Conservation (phyloP, 2,797 vertebrate species). For the Tamandua tetradactyla region DNA sequence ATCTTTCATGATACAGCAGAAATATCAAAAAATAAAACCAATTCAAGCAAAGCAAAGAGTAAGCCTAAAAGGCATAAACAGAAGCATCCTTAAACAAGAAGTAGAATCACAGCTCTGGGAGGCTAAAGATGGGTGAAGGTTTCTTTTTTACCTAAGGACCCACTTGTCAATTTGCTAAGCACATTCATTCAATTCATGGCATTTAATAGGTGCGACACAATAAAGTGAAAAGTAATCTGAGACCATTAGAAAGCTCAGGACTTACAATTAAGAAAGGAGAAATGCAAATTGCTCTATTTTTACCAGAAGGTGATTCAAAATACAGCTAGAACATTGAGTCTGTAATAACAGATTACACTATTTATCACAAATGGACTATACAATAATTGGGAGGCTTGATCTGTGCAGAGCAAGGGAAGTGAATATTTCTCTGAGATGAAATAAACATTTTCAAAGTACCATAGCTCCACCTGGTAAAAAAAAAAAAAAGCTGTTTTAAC, state of each 20-base stretch:
- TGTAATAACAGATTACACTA: neutral
- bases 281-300: constrained; percentile 30
- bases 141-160: neutral
- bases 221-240: neutral
- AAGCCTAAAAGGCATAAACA: neutral
- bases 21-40: neutral
- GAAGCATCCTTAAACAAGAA: neutral
- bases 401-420: neutral
- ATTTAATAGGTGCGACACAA: constrained; percentile 14
- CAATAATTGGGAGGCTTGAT: neutral
- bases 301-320: constrained; percentile 23
- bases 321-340: neutral
- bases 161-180: neutral
- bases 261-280: constrained; percentile 9
- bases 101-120: neutral
- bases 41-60: neutral
- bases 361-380: neutral
- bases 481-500: neutral
- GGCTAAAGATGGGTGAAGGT: neutral
- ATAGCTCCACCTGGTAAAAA: neutral
- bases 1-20: neutral
- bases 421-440: neutral
- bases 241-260: neutral
- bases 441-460: neutral
- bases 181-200: neutral